Percentiles rank a stretch among this genome's conserved stretches.
Evolutionary conservation across 1,140 invertebrate genomes (phyloP).

Genomic region (roundworm (Caenorhabditis elegans)): WBcel235 BX284603.4:6755001-6755500

Average conservation of each 20-base stretch:
- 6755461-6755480: constrained; percentile 59
- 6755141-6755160: constrained; percentile 61
- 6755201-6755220: constrained; percentile 66
- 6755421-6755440: constrained; percentile 50
- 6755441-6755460: constrained; percentile 53
- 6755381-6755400: constrained; percentile 55
- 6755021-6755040: constrained; percentile 64
- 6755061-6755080: constrained; percentile 64
- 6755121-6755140: constrained; percentile 54
- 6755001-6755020: constrained; percentile 63
- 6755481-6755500: constrained; percentile 59
- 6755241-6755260: constrained; percentile 57
- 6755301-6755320: constrained; percentile 58
- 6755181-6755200: constrained; percentile 64
- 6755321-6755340: constrained; percentile 60
- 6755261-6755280: constrained; percentile 55
- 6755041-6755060: constrained; percentile 59
- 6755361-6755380: constrained; percentile 63
- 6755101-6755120: constrained; percentile 55
- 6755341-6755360: constrained; percentile 58
- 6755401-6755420: constrained; percentile 55
- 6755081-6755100: constrained; percentile 63
- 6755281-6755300: constrained; percentile 56
- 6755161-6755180: constrained; percentile 64
- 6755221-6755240: constrained; percentile 58